phyloP scores from a whole-genome alignment of 2,888 invertebrate genomes.

The Conomelus anceps region DNA sequence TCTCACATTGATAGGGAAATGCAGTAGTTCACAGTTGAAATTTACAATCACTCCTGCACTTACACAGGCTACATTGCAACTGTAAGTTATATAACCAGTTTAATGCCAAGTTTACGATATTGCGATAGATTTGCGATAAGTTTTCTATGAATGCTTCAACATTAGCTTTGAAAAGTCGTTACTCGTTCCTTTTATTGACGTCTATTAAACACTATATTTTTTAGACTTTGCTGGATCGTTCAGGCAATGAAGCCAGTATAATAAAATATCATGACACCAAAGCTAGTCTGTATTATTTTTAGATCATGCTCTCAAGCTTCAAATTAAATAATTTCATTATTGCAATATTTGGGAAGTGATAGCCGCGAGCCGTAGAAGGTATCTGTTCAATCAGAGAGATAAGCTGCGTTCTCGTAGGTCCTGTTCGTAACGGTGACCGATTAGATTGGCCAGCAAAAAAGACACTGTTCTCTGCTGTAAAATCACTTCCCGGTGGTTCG shows the following conservation, averaged over 20 bases:
- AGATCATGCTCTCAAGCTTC: too few relatives aligned
- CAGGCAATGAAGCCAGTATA: background rate
- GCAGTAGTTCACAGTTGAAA: background rate
- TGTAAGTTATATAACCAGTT: background rate
- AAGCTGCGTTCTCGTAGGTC: too few relatives aligned
- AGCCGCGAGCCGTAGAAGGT: too few relatives aligned
- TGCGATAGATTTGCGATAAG: background rate
- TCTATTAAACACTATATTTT: background rate
- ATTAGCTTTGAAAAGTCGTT: background rate
- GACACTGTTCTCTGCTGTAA: too few relatives aligned
- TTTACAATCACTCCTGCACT: background rate
- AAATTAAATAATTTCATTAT: too few relatives aligned
- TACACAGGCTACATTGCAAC: background rate
- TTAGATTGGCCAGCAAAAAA: too few relatives aligned
- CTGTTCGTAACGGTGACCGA: too few relatives aligned
- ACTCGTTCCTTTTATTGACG: background rate
- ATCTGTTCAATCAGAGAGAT: too few relatives aligned
- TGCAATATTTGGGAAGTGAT: too few relatives aligned
- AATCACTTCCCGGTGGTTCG: too few relatives aligned
- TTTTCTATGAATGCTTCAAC: background rate
- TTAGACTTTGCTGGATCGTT: background rate
- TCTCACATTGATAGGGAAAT: background rate
- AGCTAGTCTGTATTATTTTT: too few relatives aligned
- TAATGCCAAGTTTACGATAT: background rate
- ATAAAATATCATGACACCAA: too few relatives aligned